Percentiles rank a stretch among this genome's conserved stretches.
phyloP scores from a whole-genome alignment of 2,888 invertebrate species.

The Chorisops tibialis region DNA sequence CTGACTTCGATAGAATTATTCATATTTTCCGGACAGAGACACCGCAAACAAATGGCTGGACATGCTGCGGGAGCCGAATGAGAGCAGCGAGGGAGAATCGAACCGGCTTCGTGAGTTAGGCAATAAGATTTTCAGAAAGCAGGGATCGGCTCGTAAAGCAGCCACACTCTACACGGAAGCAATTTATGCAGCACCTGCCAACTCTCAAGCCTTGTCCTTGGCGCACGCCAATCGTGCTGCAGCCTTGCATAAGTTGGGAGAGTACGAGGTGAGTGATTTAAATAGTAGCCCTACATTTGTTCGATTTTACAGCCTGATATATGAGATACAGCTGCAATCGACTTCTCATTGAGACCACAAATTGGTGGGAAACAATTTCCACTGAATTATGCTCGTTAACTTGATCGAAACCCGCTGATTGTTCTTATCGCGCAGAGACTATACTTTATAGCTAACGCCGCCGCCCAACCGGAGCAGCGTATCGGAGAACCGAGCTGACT shows the following conservation, averaged over 20 bases:
- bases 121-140: conserved; percentile 38
- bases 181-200: conserved; percentile 41
- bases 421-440: no score
- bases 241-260: conserved; percentile 44
- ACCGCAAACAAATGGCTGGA: not conserved
- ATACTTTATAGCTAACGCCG: no score
- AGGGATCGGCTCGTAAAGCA: conserved; percentile 36
- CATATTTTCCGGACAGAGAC: not conserved
- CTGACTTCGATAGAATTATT: not conserved
- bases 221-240: conserved; percentile 48
- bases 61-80: no score
- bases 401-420: no score
- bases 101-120: conserved; percentile 40
- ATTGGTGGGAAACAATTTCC: no score
- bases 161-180: conserved; percentile 44
- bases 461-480: no score
- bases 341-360: no score
- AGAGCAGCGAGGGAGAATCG: conserved; percentile 27
- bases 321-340: no score
- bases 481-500: no score
- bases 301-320: no score
- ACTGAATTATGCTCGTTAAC: no score
- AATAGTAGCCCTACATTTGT: no score
- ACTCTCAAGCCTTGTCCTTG: conserved; percentile 37
- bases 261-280: conserved; percentile 34